phyloP scores from a whole-genome alignment of 2,888 invertebrate species.

The Parthenolecanium corni region DNA sequence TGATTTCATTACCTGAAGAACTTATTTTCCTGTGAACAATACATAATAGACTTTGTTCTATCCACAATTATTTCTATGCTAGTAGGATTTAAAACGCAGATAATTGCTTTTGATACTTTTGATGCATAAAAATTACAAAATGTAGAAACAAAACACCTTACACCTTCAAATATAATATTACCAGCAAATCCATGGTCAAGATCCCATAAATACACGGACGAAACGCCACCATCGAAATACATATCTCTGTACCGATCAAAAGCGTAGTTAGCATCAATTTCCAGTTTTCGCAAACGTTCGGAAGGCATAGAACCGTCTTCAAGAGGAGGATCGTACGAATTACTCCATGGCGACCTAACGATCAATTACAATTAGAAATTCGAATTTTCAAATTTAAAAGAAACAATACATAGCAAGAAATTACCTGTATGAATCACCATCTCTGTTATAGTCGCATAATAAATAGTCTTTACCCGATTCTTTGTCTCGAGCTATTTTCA shows the following conservation, averaged over 20 bases:
- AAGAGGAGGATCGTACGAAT: conserved; percentile 91
- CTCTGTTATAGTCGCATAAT: conserved; percentile 96
- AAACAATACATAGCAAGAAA: background rate
- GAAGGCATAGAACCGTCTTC: conserved; percentile 99
- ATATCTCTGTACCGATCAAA: conserved; percentile 98
- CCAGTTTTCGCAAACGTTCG: conserved; percentile 84
- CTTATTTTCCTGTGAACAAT: too few relatives aligned
- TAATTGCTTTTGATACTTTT: too few relatives aligned
- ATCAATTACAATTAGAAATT: background rate
- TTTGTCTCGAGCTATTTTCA: conserved; percentile 93
- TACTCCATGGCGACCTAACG: conserved; percentile 91
- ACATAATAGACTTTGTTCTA: too few relatives aligned
- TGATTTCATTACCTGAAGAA: too few relatives aligned
- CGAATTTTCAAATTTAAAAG: background rate
- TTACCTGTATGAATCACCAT: conserved; percentile 91
- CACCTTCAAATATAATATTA: too few relatives aligned
- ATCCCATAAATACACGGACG: conserved; percentile 99
- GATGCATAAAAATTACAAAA: too few relatives aligned
- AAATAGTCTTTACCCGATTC: conserved; percentile 93
- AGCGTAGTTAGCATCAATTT: conserved; percentile 95
- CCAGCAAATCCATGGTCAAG: conserved; percentile 96
- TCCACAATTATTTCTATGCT: too few relatives aligned
- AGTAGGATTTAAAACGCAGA: too few relatives aligned
- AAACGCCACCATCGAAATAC: conserved; percentile 99
- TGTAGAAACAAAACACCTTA: too few relatives aligned